Evolutionary conservation across 2,797 vertebrate species (phyloP).

Genomic region (Pangasius larnaudii): DNA sequence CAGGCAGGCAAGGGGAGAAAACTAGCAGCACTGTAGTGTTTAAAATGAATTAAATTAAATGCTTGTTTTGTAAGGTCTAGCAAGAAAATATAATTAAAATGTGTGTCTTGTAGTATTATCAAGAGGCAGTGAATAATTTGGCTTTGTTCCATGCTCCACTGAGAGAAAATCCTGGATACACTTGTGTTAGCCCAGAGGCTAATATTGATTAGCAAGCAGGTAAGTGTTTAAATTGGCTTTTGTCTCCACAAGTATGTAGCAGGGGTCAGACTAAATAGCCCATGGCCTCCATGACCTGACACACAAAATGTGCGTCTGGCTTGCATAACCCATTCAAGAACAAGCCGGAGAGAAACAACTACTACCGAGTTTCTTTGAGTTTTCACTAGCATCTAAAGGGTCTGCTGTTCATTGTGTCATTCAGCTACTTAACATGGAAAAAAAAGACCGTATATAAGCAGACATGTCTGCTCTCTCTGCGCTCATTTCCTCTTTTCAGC

Average conservation of each 20-base stretch:
- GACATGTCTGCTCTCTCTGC: conserved; percentile 47
- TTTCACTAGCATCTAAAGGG: conserved; percentile 28
- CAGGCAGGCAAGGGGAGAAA: background rate
- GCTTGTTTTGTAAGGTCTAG: background rate
- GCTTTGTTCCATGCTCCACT: conserved; percentile 41
- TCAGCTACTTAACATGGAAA: conserved; percentile 45
- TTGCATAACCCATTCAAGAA: background rate
- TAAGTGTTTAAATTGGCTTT: conserved; percentile 70
- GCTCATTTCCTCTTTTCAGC: conserved; percentile 71
- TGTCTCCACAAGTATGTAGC: conserved; percentile 64
- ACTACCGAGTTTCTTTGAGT: conserved; percentile 13
- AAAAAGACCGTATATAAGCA: conserved; percentile 21
- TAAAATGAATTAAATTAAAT: conserved; percentile 26
- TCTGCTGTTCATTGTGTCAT: conserved; percentile 35
- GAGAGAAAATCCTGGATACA: conserved; percentile 31
- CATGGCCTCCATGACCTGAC: conserved; percentile 19
- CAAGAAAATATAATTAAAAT: conserved; percentile 23
- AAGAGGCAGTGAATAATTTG: conserved; percentile 49
- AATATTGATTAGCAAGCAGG: conserved; percentile 68
- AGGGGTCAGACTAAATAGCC: conserved; percentile 52
- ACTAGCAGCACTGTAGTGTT: background rate
- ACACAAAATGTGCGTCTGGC: conserved; percentile 4
- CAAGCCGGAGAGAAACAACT: conserved; percentile 11
- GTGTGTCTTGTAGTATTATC: conserved; percentile 36
- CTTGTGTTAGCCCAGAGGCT: conserved; percentile 57